Evolutionary conservation across 1,140 invertebrate genomes (phyloP).

Genomic region (Drosophila sulfurigaster): DNA sequence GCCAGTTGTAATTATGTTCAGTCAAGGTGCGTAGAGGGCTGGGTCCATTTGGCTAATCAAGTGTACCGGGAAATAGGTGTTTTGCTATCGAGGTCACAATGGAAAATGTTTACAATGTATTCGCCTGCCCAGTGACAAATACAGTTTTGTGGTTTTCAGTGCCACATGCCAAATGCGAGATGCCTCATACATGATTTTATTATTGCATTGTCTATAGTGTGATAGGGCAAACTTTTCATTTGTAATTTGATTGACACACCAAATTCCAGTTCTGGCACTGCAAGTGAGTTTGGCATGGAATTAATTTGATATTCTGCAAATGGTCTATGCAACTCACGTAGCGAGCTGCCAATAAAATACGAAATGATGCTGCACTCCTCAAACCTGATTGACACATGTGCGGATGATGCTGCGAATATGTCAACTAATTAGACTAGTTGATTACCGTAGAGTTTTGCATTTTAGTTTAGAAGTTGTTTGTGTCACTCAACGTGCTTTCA

Average conservation of each 20-base stretch:
- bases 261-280: not conserved
- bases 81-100: not conserved
- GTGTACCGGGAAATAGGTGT: not conserved
- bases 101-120: conserved; percentile 16
- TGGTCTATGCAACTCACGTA: conserved; percentile 33
- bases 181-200: conserved; percentile 14
- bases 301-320: conserved; percentile 31
- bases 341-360: conserved; percentile 23
- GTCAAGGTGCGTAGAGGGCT: conserved; percentile 9
- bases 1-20: not conserved
- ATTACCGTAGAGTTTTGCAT: not conserved
- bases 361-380: not conserved
- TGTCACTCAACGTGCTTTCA: too few species aligned
- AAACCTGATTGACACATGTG: not conserved
- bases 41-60: conserved; percentile 1
- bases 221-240: conserved; percentile 1
- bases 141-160: not conserved
- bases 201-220: not conserved
- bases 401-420: conserved; percentile 2
- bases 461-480: too few species aligned
- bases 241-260: not conserved
- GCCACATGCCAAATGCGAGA: not conserved
- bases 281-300: conserved; percentile 18
- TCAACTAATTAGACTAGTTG: not conserved
- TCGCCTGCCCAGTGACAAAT: not conserved